Conservation (phyloP, 2,888 invertebrate genomes). For the Polydrusus tereticollis region DNA sequence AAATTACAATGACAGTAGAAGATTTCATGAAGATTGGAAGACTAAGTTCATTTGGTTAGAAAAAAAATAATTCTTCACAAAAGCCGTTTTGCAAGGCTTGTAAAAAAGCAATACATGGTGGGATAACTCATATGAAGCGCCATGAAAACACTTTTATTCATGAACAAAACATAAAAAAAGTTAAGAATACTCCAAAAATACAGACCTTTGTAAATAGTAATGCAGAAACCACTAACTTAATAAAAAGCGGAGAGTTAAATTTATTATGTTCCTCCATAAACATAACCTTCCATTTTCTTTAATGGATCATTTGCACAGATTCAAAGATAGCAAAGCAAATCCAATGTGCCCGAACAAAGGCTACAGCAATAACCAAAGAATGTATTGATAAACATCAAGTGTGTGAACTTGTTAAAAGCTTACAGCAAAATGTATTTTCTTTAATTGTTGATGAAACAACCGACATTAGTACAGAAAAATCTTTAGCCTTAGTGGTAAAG, state of each 20-base stretch:
- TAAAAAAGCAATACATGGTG: neutral
- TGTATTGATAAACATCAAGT: neutral
- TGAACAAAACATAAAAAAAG: neutral
- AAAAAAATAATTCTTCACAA: too few species aligned
- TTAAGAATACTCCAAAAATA: neutral
- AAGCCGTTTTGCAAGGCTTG: neutral
- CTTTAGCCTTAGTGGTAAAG: conserved; percentile 44
- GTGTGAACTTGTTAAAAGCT: neutral
- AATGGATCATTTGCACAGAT: conserved; percentile 50
- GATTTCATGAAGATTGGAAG: too few species aligned
- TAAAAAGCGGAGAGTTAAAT: conserved; percentile 46
- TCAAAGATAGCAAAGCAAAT: conserved; percentile 48
- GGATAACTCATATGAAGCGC: neutral
- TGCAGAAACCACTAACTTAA: neutral
- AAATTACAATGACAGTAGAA: too few species aligned
- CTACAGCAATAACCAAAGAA: conserved; percentile 36
- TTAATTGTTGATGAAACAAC: conserved; percentile 56
- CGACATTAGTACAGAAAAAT: conserved; percentile 49
- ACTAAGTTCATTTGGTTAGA: too few species aligned
- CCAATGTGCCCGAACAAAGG: conserved; percentile 45
- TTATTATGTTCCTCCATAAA: conserved; percentile 48
- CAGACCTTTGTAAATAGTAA: neutral
- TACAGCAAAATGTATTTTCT: conserved; percentile 40
- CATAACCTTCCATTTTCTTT: conserved; percentile 51
- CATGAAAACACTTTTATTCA: neutral